Conservation (phyloP, 30 jellyfish, hydroid and myxozoan species). For the Chrysaora quinquecirrha region DNA sequence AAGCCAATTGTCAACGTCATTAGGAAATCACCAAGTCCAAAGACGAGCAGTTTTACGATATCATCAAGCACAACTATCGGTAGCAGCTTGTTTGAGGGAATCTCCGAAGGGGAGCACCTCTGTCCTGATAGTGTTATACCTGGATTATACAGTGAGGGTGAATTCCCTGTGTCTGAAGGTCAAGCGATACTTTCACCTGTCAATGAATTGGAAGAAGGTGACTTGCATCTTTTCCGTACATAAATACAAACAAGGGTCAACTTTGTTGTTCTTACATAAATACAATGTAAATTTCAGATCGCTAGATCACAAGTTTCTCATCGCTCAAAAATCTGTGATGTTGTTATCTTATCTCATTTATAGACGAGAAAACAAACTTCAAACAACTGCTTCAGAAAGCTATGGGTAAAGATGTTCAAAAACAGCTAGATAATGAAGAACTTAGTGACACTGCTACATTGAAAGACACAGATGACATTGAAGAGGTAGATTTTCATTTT, state of each 20-base stretch:
- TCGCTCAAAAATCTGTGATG: no score
- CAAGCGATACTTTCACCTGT: constrained; percentile 36
- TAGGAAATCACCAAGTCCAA: constrained; percentile 20
- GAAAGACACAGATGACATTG: constrained; percentile 68
- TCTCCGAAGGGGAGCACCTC: constrained; percentile 85
- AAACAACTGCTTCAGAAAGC: constrained; percentile 37
- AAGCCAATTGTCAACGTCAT: neutral
- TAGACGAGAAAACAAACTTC: constrained; percentile 25
- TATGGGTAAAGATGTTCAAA: neutral
- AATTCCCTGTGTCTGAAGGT: constrained; percentile 74
- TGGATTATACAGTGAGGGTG: constrained; percentile 88
- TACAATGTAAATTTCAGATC: neutral
- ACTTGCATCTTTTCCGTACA: no score
- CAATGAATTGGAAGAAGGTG: constrained; percentile 51
- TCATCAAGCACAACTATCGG: constrained; percentile 74
- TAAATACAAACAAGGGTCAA: no score
- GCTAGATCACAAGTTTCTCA: no score
- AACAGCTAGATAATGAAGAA: neutral
- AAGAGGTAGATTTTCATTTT: constrained; percentile 61
- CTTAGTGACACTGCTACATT: constrained; percentile 49
- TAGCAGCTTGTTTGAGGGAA: constrained; percentile 80
- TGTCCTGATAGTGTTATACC: constrained; percentile 61
- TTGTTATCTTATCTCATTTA: no score
- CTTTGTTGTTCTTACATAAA: neutral
- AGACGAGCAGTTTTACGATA: constrained; percentile 30